A percentile compares a stretch with the other conserved stretches of the same genome.
Evolutionary conservation across 2,888 invertebrate species (phyloP).

Genomic region (Ganaspis brasiliensis): DNA sequence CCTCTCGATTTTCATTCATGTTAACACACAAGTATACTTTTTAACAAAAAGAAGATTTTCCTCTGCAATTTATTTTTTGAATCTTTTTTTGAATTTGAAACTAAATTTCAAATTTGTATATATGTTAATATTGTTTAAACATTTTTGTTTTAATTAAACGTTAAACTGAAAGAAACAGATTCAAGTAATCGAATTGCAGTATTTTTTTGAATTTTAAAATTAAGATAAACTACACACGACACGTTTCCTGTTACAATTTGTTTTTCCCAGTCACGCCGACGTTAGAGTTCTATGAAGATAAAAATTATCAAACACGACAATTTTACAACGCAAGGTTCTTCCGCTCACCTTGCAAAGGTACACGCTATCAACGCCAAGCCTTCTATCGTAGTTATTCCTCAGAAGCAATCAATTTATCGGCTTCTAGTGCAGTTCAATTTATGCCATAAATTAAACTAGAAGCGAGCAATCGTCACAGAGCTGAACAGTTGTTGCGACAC

Average conservation of each 20-base stretch:
- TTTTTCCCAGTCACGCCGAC: conserved; percentile 76
- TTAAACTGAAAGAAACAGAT: no score
- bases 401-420: conserved; percentile 65
- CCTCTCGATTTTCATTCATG: conserved; percentile 23
- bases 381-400: conserved; percentile 44
- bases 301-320: conserved; percentile 75
- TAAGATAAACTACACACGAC: conserved; percentile 24
- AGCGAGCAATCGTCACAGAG: neutral
- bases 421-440: conserved; percentile 69
- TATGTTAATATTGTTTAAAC: no score
- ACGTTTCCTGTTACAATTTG: conserved; percentile 67
- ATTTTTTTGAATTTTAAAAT: neutral
- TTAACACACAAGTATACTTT: neutral
- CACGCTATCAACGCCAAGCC: conserved; percentile 46
- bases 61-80: neutral
- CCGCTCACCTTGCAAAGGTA: conserved; percentile 76
- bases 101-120: no score
- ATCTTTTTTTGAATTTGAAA: no score
- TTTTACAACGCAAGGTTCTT: conserved; percentile 76
- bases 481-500: conserved; percentile 28
- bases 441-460: conserved; percentile 55
- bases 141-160: no score
- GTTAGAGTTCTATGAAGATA: conserved; percentile 76
- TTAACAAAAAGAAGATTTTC: neutral
- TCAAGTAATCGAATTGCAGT: neutral